A percentile compares a stretch with the other conserved stretches of the same genome.
Conservation (phyloP, 2,113 vertebrate species). For the Ptilonorhynchus violaceus region DNA sequence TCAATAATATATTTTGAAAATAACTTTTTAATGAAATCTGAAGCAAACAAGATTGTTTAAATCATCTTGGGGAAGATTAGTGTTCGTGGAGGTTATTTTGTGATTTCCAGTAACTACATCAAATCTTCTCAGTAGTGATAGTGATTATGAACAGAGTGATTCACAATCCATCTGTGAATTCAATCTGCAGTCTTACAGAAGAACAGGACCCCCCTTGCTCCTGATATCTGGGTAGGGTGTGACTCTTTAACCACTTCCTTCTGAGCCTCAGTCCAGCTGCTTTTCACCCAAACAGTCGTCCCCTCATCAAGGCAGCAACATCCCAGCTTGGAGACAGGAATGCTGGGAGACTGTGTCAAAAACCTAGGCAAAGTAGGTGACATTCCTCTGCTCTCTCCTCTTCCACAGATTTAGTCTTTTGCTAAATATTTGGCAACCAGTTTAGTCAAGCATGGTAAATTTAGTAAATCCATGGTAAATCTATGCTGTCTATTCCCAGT, state of each 20-base stretch:
- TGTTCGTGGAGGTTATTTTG: not conserved
- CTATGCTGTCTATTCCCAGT: not conserved
- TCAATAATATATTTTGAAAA: not conserved
- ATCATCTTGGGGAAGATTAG: not conserved
- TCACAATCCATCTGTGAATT: not conserved
- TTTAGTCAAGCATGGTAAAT: not conserved
- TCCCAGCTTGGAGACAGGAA: not conserved
- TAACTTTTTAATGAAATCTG: not conserved
- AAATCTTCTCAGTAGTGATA: not conserved
- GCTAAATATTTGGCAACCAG: not conserved
- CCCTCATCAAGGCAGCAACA: not conserved
- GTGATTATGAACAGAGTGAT: not conserved
- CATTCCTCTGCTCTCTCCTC: not conserved
- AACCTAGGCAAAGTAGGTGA: not conserved
- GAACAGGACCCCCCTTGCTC: not conserved
- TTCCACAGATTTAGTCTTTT: not conserved
- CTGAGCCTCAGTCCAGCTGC: not conserved
- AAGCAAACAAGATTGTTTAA: not conserved
- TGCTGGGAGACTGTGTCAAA: not conserved
- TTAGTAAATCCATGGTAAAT: slow-evolving; percentile 1
- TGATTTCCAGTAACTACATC: not conserved
- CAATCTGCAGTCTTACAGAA: not conserved
- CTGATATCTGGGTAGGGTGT: not conserved
- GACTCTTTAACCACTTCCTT: not conserved
- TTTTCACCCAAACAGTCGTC: not conserved